Conservation (phyloP, 2,113 vertebrate genomes). For the Eudyptes chrysolophus region DNA sequence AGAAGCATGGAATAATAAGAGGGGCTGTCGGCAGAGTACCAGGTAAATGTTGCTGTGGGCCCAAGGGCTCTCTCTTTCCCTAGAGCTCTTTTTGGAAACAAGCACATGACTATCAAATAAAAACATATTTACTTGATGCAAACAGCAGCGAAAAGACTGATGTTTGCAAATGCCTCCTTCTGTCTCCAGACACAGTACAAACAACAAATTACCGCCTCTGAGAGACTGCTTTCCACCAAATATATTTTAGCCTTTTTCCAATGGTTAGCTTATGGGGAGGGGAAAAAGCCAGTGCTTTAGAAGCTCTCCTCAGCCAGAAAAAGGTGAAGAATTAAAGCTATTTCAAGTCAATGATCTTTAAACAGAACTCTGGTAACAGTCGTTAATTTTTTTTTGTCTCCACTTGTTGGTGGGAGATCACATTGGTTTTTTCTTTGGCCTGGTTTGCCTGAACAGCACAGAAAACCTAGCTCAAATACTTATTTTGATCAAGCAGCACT, state of each 20-base stretch:
- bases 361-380: not conserved
- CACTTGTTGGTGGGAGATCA: not conserved
- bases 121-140: constrained; percentile 34
- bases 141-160: not conserved
- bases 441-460: not conserved
- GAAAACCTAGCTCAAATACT: not conserved
- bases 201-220: constrained; percentile 17
- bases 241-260: not conserved
- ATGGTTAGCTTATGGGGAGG: not conserved
- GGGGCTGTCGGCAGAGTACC: not conserved
- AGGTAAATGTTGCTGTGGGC: not conserved
- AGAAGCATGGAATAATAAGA: not conserved
- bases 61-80: not conserved
- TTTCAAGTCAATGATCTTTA: not conserved
- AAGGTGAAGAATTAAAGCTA: not conserved
- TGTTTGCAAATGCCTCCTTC: constrained; percentile 44
- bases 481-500: constrained; percentile 2
- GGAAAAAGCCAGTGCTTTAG: not conserved
- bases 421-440: not conserved
- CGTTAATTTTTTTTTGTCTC: not conserved
- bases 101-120: constrained; percentile 19
- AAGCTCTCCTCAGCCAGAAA: not conserved
- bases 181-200: constrained; percentile 34
- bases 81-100: constrained; percentile 26
- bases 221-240: not conserved